phyloP scores from a whole-genome alignment of 1,140 invertebrate genomes.

The Trachymyrmex septentrionalis region DNA sequence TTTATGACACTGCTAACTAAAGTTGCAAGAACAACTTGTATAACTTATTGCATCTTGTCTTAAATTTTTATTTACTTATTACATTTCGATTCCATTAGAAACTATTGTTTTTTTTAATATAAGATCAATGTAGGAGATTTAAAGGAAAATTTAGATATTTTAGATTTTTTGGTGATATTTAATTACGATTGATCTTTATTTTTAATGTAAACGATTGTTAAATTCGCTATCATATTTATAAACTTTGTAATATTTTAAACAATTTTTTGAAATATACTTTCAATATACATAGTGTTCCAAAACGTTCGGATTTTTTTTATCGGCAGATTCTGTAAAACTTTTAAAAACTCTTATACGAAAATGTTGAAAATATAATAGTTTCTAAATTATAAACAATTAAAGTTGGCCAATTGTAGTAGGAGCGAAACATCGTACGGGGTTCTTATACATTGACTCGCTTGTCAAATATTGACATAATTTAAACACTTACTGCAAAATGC shows the following conservation, averaged over 20 bases:
- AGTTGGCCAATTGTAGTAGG: too few species aligned
- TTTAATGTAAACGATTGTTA: not conserved
- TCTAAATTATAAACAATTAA: too few species aligned
- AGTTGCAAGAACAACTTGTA: not conserved
- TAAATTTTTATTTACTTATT: not conserved
- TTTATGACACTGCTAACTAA: not conserved
- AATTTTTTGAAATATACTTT: not conserved
- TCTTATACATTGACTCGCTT: too few species aligned
- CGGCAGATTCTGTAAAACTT: too few species aligned
- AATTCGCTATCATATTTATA: not conserved
- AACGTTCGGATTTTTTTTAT: too few species aligned
- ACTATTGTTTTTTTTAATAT: not conserved
- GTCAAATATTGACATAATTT: too few species aligned
- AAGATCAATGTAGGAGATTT: not conserved
- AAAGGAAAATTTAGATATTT: not conserved
- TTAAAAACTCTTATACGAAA: too few species aligned
- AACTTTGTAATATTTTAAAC: not conserved
- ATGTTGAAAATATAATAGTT: too few species aligned
- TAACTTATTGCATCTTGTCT: constrained; percentile 38
- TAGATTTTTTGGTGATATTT: not conserved
- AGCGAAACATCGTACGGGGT: too few species aligned
- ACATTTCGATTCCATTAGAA: not conserved
- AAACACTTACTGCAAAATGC: too few species aligned
- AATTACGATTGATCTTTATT: not conserved
- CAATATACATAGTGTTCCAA: too few species aligned